Evolutionary conservation across 1,140 invertebrate genomes (phyloP), one percentile per base, ranked within the genome.

Genomic region (Aphelinus certus): DNA sequence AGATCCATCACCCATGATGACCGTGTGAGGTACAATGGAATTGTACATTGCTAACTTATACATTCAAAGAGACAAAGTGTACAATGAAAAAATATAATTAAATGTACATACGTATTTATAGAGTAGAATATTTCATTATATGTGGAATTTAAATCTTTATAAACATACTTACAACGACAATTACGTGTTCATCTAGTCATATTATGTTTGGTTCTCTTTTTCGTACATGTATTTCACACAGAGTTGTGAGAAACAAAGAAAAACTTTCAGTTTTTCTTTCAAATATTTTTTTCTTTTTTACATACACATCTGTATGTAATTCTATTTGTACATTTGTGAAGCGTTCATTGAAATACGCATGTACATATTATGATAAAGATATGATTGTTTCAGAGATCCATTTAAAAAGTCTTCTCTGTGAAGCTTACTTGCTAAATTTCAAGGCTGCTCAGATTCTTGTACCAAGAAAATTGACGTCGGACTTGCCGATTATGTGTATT

Each of bases 21-120:
- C 63, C 42, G 51, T 69, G 7, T 72, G 67, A 57, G 46, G 48
- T 71, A 74, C 74, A 70, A 64, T 66, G 57, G 1, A 65, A 74
- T 55, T 70, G 43, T 60, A 57, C 42, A 3, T 57, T 55, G 60
- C 51, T 53, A 53, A 53, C 51, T 26, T 70, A 9, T 80, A 84
- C 75, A 82, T 80, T 79, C 51, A 53, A 53, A 53, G 26, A 26
- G 71, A 82, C 81, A 83, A 82, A 82, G 81, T 84, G 83, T 83
- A 79, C 79, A 74, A 77, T 84, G 79, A 76, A 85, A 85, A 86
- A 85, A 84, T 85, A 86, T 83, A 84, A 78, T 56, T 78, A 70
- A 75, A 78, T 77, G 80, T 83, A 75, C 71, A 82, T 76, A 78
- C 53, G 74, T 57, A 76, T 78, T 53, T 71, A 75, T 76, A 62